These are phyloP conservation scores for Aplocera efformata DNA, from an alignment of 2,888 invertebrate genomes.

Conservation along the genomic window DNA sequence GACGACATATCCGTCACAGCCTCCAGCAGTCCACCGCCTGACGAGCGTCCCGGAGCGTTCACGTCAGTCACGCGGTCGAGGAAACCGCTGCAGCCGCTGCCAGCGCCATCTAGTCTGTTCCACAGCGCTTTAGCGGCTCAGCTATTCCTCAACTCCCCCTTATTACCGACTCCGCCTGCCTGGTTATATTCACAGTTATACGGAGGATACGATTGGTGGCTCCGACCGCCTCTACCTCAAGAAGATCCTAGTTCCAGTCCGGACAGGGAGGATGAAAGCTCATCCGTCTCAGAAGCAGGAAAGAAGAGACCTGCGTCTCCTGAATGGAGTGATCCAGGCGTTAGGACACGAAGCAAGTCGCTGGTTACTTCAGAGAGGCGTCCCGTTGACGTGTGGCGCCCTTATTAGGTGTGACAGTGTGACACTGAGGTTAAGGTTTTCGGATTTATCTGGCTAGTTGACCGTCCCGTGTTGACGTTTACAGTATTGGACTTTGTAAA, in stretches of 20 bases:
- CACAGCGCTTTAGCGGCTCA: slow-evolving; percentile 82
- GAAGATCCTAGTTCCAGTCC: slow-evolving; percentile 70
- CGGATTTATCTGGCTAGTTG: slow-evolving; percentile 35
- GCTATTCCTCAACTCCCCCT: slow-evolving; percentile 86
- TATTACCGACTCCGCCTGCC: slow-evolving; percentile 87
- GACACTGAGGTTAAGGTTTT: slow-evolving; percentile 22
- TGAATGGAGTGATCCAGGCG: slow-evolving; percentile 68
- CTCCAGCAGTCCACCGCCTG: slow-evolving; percentile 75
- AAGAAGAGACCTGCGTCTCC: slow-evolving; percentile 80
- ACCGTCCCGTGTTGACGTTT: slow-evolving; percentile 52
- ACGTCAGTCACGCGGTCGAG: slow-evolving; percentile 70
- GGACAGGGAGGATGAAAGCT: slow-evolving; percentile 67
- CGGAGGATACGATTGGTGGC: slow-evolving; percentile 86
- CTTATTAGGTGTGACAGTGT: slow-evolving; percentile 78
- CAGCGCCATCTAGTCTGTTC: slow-evolving; percentile 72
- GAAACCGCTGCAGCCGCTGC: slow-evolving; percentile 69
- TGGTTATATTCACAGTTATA: slow-evolving; percentile 90
- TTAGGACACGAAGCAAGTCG: slow-evolving; percentile 68
- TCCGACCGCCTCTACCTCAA: slow-evolving; percentile 68
- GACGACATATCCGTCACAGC: slow-evolving; percentile 84
- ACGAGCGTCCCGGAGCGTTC: slow-evolving; percentile 78
- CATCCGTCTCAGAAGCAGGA: slow-evolving; percentile 58
- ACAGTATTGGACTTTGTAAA: slow-evolving; percentile 40
- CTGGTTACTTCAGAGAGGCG: slow-evolving; percentile 67
- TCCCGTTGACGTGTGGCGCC: slow-evolving; percentile 89